A percentile compares a stretch with the other conserved stretches of the same genome.
phyloP scores from a whole-genome alignment of 2,113 vertebrate species.

The Phyllostomus hastatus region DNA sequence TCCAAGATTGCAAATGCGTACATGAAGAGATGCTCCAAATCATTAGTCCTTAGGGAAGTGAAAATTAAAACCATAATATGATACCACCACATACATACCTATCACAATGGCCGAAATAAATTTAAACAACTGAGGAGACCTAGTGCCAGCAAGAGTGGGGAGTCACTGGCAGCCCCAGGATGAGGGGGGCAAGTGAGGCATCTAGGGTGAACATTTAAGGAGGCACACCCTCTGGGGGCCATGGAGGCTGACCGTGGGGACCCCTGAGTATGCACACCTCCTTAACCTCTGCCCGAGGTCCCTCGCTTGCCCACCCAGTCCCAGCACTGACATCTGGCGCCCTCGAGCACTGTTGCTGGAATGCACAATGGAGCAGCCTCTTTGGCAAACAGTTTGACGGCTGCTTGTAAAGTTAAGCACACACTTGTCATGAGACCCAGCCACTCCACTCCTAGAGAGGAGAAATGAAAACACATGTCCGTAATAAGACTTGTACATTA shows the following conservation, averaged over 20 bases:
- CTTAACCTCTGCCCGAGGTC: neutral
- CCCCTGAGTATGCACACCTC: neutral
- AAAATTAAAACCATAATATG: neutral
- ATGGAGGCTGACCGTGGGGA: rapidly evolving
- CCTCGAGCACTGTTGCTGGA: rapidly evolving
- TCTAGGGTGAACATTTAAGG: neutral
- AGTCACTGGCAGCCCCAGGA: too few species aligned
- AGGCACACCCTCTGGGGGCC: neutral
- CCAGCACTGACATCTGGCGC: neutral
- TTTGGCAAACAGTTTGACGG: neutral
- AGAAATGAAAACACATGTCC: neutral
- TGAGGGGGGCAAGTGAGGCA: neutral
- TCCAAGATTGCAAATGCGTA: neutral
- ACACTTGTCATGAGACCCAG: neutral
- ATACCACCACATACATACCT: too few species aligned
- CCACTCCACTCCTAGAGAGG: neutral
- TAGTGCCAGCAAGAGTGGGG: rapidly evolving
- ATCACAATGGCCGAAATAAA: neutral
- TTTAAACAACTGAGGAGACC: too few species aligned
- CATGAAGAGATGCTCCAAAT: neutral
- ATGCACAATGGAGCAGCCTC: neutral
- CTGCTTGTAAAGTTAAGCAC: neutral
- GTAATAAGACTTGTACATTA: neutral
- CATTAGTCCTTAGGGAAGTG: neutral
- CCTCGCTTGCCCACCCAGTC: neutral